Evolutionary conservation across 35 echinoderm and acorn worm species (phyloP), one percentile per base, ranked within the genome.

Genomic region (Apostichopus californicus): DNA sequence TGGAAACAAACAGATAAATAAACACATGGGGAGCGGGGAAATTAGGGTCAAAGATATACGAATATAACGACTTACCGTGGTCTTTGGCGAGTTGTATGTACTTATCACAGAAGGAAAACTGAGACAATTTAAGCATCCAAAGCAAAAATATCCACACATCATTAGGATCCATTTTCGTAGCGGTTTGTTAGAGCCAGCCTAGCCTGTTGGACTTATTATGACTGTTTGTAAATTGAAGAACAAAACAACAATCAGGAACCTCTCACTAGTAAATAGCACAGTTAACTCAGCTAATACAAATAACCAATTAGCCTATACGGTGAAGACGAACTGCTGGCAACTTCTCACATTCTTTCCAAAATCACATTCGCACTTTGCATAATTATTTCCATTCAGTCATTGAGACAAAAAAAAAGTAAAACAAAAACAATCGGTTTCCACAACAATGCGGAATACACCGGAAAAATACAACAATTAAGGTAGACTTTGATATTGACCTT

Each of bases 51-150:
- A 46, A n/a, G 88, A 8, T 68, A 8, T 68, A 20, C 71, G 7
- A 8, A 52, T 46, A 78, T 8, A 70, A 46, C 34, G 34, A 91
- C 89, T 91, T 91, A 91, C 89, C 89, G 61, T 91, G 89, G 17
- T 91, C 89, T 91, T 91, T 91, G 5, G 89, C 28, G 56, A 91
- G 89, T 73, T 91, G 54, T 55, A 91, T 73, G 59, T 91, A 91
- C 13, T 79, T 91, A 23, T 91, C 72, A 79, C 72, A 20, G 6
- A 57, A 52, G 13, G 54, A 60, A 78, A 79, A 72, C 56, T 77
- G 72, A 1, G 55, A 78, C 9, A 91, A 7, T 14, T 91, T 91
- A 53, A 91, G 61, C 89, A 91, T 91, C 89, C 89, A 91, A 17
- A 91, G 73, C 7, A 91, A 66, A 79, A 91, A 91, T 77, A 91